Evolutionary conservation across 2,888 invertebrate species (phyloP).

Genomic region (Neria commutata): DNA sequence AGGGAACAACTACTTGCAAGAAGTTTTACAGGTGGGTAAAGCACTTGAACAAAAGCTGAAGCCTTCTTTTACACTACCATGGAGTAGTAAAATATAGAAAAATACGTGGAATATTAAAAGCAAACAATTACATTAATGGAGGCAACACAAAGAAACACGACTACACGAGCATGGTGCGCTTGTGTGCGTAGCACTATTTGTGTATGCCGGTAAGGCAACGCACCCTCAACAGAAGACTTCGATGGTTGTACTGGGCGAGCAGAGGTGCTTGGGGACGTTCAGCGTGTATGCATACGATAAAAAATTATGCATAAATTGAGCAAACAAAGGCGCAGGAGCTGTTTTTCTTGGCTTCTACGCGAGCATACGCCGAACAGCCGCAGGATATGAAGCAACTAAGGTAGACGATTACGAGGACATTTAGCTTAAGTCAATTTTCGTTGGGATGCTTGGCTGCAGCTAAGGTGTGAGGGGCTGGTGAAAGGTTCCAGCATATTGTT

Average conservation of each 20-base stretch:
- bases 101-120: background rate
- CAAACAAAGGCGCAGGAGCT: background rate
- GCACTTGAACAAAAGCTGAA: too few species aligned
- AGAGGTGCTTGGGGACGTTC: too few species aligned
- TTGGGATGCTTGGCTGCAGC: background rate
- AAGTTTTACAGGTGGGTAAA: too few species aligned
- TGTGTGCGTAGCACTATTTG: too few species aligned
- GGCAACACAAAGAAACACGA: background rate
- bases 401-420: background rate
- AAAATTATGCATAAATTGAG: slow-evolving; percentile 2
- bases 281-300: background rate
- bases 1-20: too few species aligned
- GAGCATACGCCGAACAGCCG: background rate
- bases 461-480: background rate
- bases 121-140: background rate
- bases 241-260: background rate
- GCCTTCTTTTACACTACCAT: too few species aligned
- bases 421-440: background rate
- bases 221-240: background rate
- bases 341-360: background rate
- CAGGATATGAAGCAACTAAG: background rate
- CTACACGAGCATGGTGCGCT: too few species aligned
- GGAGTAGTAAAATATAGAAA: too few species aligned
- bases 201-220: background rate
- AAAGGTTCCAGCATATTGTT: background rate